Evolutionary conservation across 1,140 invertebrate genomes (phyloP).

Genomic region (Solen grandis): DNA sequence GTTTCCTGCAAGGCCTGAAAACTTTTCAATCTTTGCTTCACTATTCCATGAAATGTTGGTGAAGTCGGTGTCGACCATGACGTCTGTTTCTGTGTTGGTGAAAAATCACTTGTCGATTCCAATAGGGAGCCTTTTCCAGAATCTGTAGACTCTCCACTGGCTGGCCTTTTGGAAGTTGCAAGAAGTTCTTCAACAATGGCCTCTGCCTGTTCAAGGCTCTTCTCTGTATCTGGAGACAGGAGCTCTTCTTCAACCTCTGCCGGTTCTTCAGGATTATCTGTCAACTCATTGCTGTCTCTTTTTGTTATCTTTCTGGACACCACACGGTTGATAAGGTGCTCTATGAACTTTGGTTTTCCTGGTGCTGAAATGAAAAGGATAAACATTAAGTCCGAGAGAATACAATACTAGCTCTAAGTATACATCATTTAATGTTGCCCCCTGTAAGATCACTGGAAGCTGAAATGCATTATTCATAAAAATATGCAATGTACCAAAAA

Average conservation of each 20-base stretch:
- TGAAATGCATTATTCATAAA: too few species aligned
- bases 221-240: conserved; percentile 38
- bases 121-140: conserved; percentile 49
- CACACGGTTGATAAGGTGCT: conserved; percentile 48
- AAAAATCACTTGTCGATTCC: conserved; percentile 54
- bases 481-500: too few species aligned
- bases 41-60: conserved; percentile 51
- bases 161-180: conserved; percentile 15
- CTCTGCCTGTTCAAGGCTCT: conserved; percentile 35
- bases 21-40: conserved; percentile 40
- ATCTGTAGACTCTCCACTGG: conserved; percentile 41
- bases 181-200: conserved; percentile 49
- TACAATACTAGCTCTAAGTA: too few species aligned
- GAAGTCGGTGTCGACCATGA: conserved; percentile 52
- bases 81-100: conserved; percentile 42
- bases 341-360: conserved; percentile 52
- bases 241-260: background rate
- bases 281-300: conserved; percentile 21
- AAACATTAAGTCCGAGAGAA: too few species aligned
- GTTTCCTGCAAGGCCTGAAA: conserved; percentile 47
- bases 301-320: conserved; percentile 13
- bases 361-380: conserved; percentile 43
- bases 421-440: too few species aligned
- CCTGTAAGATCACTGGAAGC: too few species aligned
- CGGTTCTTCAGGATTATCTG: background rate